Evolutionary conservation across 2,113 vertebrate species (phyloP).

Genomic region (Ochotona curzoniae): DNA sequence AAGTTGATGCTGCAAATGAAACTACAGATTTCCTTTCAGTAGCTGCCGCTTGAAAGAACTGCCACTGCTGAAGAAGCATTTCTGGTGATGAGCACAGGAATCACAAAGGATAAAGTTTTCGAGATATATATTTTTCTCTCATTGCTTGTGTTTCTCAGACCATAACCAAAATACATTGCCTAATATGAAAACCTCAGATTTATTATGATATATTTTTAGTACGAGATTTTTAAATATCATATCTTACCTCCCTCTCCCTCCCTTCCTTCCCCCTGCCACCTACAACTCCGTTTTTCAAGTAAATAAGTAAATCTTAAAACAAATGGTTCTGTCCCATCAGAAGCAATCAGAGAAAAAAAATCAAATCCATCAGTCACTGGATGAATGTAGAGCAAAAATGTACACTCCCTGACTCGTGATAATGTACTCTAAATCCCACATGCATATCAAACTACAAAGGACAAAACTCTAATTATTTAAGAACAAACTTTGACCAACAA

Average conservation of each 20-base stretch:
- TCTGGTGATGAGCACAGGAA: neutral
- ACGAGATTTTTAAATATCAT: too few species aligned
- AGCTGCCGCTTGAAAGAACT: neutral
- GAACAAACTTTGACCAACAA: neutral
- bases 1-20: conserved; percentile 4
- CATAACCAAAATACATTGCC: too few species aligned
- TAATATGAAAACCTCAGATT: too few species aligned
- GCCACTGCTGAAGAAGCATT: neutral
- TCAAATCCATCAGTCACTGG: neutral
- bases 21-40: neutral
- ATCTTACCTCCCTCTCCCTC: too few species aligned
- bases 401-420: neutral
- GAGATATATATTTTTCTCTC: too few species aligned
- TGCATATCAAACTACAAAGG: neutral
- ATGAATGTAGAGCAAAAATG: neutral
- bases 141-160: too few species aligned
- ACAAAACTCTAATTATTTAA: neutral
- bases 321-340: neutral
- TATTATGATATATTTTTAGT: too few species aligned
- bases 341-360: neutral
- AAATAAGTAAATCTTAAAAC: neutral
- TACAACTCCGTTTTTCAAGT: neutral
- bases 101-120: neutral
- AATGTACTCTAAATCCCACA: neutral
- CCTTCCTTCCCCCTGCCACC: too few species aligned